Percentiles rank a stretch among this genome's conserved stretches.
These are phyloP conservation scores for Gephyroberyx darwinii DNA, from an alignment of 2,797 vertebrate species.

Conservation along the genomic window DNA sequence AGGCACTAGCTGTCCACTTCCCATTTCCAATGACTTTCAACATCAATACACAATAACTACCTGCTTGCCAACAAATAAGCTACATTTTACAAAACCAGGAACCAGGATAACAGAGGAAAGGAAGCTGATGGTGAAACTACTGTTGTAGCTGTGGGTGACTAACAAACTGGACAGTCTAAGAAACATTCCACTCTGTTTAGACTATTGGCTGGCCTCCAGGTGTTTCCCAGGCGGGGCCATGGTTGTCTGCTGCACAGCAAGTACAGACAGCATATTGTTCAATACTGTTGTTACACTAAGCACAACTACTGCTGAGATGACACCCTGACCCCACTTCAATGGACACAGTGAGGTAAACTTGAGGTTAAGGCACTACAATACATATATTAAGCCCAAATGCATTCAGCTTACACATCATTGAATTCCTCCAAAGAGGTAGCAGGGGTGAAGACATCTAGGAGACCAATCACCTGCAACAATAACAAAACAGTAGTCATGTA, in stretches of 20 bases:
- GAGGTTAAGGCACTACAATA: not conserved
- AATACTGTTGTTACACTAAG: slow-evolving; percentile 3
- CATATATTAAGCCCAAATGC: not conserved
- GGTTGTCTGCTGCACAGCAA: slow-evolving; percentile 46
- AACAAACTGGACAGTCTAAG: slow-evolving; percentile 39
- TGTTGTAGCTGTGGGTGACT: slow-evolving; percentile 27
- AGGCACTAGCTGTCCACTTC: slow-evolving; percentile 50
- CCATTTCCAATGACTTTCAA: slow-evolving; percentile 55
- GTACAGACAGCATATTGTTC: slow-evolving; percentile 18
- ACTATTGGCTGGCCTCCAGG: slow-evolving; percentile 63
- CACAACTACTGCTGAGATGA: slow-evolving; percentile 25
- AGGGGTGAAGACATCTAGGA: slow-evolving; percentile 95
- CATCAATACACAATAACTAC: slow-evolving; percentile 51
- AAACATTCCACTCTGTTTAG: slow-evolving; percentile 58
- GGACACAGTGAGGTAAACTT: not conserved
- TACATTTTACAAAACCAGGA: slow-evolving; percentile 33
- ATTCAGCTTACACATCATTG: slow-evolving; percentile 92
- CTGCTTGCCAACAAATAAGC: slow-evolving; percentile 13
- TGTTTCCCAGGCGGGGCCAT: slow-evolving; percentile 61
- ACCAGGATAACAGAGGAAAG: slow-evolving; percentile 40
- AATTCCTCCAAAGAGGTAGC: slow-evolving; percentile 93
- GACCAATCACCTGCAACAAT: slow-evolving; percentile 90
- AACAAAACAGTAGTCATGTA: slow-evolving; percentile 6
- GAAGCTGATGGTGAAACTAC: slow-evolving; percentile 46
- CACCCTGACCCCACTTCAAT: not conserved